Percentiles rank a stretch among this genome's conserved stretches.
Evolutionary conservation across 2,888 invertebrate species (phyloP).

Genomic region (Lysandra coridon): DNA sequence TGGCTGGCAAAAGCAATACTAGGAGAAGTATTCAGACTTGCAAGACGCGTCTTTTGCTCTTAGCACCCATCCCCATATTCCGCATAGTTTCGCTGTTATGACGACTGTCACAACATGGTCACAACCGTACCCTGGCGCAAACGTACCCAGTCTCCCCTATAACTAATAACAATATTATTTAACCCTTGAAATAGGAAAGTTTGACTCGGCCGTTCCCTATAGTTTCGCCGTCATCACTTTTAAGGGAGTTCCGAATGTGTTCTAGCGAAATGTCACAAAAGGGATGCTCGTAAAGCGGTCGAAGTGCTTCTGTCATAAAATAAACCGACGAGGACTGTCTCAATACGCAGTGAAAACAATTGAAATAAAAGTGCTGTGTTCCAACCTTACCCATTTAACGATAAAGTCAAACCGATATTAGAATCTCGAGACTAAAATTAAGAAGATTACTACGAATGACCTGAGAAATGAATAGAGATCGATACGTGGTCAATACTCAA

Average conservation of each 20-base stretch:
- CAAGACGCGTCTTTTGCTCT: no score
- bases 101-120: no score
- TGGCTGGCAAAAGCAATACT: no score
- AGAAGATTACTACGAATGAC: background rate
- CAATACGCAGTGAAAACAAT: conserved; percentile 43
- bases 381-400: background rate
- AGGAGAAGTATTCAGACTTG: no score
- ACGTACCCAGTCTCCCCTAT: no score
- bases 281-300: conserved; percentile 69
- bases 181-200: background rate
- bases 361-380: conserved; percentile 21
- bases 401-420: background rate
- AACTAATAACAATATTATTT: background rate
- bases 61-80: no score
- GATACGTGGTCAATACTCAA: no score
- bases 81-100: no score
- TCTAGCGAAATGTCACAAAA: conserved; percentile 60
- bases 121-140: no score
- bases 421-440: background rate
- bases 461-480: background rate
- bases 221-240: conserved; percentile 31
- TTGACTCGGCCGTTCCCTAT: background rate
- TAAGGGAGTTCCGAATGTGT: conserved; percentile 49
- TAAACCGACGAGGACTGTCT: conserved; percentile 47
- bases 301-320: conserved; percentile 67